Conservation (phyloP, 2,888 invertebrate genomes). For the Trissolcus japonicus region DNA sequence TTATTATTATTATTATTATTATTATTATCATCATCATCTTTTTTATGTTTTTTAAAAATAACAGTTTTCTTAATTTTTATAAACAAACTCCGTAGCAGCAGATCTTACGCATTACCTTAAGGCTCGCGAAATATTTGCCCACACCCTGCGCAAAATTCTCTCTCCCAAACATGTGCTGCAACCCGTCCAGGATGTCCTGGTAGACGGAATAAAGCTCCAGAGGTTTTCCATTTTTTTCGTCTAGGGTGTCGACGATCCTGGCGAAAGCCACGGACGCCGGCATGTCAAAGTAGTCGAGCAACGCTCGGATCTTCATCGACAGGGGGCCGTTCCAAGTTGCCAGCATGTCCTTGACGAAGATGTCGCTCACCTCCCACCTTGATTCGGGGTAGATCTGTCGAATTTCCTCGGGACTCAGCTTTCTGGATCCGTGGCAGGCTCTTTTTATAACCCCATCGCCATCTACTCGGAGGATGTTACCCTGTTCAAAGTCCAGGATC, state of each 20-base stretch:
- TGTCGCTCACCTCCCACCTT: slow-evolving; percentile 78
- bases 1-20: too few species aligned
- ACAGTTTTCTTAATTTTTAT: too few species aligned
- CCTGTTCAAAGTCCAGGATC: slow-evolving; percentile 82
- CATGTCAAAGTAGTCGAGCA: slow-evolving; percentile 86
- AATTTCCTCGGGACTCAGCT: slow-evolving; percentile 78
- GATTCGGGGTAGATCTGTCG: slow-evolving; percentile 78
- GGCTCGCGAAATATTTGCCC: slow-evolving; percentile 81
- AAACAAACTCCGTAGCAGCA: too few species aligned
- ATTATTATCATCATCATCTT: too few species aligned
- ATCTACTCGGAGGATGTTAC: slow-evolving; percentile 81
- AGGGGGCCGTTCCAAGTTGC: slow-evolving; percentile 81
- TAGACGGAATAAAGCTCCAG: slow-evolving; percentile 79
- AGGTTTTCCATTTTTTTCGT: slow-evolving; percentile 74
- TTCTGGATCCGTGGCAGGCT: slow-evolving; percentile 82
- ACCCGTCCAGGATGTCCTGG: slow-evolving; percentile 81
- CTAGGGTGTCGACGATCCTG: slow-evolving; percentile 81
- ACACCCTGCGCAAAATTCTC: slow-evolving; percentile 78
- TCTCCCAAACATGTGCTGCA: slow-evolving; percentile 80
- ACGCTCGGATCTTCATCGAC: slow-evolving; percentile 79
- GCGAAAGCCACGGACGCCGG: slow-evolving; percentile 82
- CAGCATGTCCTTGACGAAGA: slow-evolving; percentile 79
- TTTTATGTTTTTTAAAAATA: too few species aligned
- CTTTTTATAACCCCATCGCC: slow-evolving; percentile 80
- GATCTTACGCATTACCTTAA: too few species aligned